phyloP scores from a whole-genome alignment of 2,888 invertebrate genomes.

The Cosmopolites sordidus region DNA sequence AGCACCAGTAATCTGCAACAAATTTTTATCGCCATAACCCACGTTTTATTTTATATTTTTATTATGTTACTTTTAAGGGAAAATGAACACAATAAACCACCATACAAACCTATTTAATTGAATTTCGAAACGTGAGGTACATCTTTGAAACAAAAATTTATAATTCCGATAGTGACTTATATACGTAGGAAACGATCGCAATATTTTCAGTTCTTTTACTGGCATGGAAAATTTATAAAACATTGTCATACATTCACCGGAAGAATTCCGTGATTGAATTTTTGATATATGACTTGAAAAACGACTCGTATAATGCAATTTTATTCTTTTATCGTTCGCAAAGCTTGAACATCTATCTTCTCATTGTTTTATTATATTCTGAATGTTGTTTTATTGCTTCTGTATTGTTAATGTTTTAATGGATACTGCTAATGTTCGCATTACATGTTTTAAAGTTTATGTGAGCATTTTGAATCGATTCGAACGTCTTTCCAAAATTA shows the following conservation, averaged over 20 bases:
- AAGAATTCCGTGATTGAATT: constrained; percentile 28
- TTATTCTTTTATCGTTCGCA: constrained; percentile 14
- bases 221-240: constrained; percentile 25
- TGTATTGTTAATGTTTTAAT: background rate
- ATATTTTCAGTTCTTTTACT: constrained; percentile 23
- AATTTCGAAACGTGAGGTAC: too few species aligned
- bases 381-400: background rate
- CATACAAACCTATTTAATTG: background rate
- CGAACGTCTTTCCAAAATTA: too few species aligned
- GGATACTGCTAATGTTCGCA: too few species aligned
- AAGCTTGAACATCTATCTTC: constrained; percentile 7
- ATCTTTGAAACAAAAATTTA: constrained; percentile 9
- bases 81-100: too few species aligned
- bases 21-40: too few species aligned
- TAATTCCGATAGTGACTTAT: constrained; percentile 14
- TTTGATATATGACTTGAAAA: constrained; percentile 25
- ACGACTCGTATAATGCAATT: constrained; percentile 12
- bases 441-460: too few species aligned
- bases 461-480: too few species aligned
- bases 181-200: constrained; percentile 22
- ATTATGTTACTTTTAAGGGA: too few species aligned
- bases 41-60: too few species aligned
- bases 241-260: constrained; percentile 27
- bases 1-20: too few species aligned
- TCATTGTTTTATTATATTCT: background rate